Evolutionary conservation across 1,140 invertebrate genomes (phyloP), one percentile per base, ranked within the genome.

Genomic region (Trinorchestia longiramus): DNA sequence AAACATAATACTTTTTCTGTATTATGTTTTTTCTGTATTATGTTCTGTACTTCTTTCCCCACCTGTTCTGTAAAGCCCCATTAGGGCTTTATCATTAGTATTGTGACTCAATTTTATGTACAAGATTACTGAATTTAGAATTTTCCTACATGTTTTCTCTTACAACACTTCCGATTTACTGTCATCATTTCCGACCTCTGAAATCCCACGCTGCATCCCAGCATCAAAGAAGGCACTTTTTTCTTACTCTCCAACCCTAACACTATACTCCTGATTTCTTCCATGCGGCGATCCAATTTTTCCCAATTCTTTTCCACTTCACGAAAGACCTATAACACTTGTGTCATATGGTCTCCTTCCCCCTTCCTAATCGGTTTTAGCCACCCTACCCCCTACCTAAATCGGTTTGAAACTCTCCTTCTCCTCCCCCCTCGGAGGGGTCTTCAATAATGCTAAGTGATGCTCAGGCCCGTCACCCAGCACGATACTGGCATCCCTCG

Each of bases 401-500:
- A 77, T 77, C 62, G 62, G 62, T 77, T 77, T 77, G 15, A 77
- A 77, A 77, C 62, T 28, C 62, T 77, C 62, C 36, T 77, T 77
- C 62, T 77, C 3, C 62, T 28, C 62, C 62, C 11, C 62, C 62
- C 62, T 3, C 62, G 62, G 62, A 15, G 62, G 62, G 62, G 62
- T 77, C 62, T 77, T 77, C 62, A 77, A 77, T 77, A 77, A 77
- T 77, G 62, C 62, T 77, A 77, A 77, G 62, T 77, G 62, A 77
- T 77, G 62, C 62, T 77, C 62, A 77, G 62, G 11, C 15, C 15
- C 62, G 62, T 77, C 62, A 77, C 62, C 62, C 62, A 36, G 62
- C 62, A 77, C 62, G 62, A 77, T 77, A 77, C 62, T 19, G 62
- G 62, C 62, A 77, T 77, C 62, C 62, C 62, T 77, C 62, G 62